Base-by-base conservation (phyloP, 2,888 invertebrate genomes). In the Watsonalla cultraria region DNA sequence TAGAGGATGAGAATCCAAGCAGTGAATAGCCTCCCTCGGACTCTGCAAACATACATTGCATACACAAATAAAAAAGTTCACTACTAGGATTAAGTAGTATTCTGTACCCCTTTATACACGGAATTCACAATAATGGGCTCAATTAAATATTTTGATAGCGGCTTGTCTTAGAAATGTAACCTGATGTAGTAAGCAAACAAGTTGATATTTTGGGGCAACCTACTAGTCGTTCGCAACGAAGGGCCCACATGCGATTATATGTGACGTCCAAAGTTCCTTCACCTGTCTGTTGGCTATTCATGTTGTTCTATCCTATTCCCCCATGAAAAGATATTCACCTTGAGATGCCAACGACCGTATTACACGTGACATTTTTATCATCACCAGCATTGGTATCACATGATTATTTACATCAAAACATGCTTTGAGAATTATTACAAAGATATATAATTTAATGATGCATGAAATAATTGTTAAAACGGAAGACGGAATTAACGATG, bases 231-330 rank as follows among this genome's bases (percentile, higher is more conserved):
- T 66, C 65, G 67, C 70, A 70, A 63, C 68, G 64, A 72, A 70
- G 72, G 75, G 72, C 74, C 66, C 82, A 83, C 80, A 82, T 83
- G 82, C 80, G 69, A 71, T 66, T 65, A 68, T 60, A 57, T 54
- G 66, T 76, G 76, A 76, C 77, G 76, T 76, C 77, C 78, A 67
- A 74, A 72, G 80, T 80, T 77, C 75, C 74, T 80, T 82, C 82
- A 83, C 82, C 82, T 83, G 82, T 76, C 76, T 72, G 64, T 58
- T 64, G 64, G 66, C 54, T 51, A 56, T 60, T 71, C 65, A 66
- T 72, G 69, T 73, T 70, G 56, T 61, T 60, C 60, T 57, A 52
- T 67, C 64, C 62, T 65, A 69, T 65, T 67, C 68, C 37, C 48
- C 13, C 6, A 7, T 9, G 60, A 66, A 67, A 61, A 66, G 58